A percentile compares a stretch with the other conserved stretches of the same genome.
Conservation (phyloP, 2,888 invertebrate genomes). For the Thereva unica region DNA sequence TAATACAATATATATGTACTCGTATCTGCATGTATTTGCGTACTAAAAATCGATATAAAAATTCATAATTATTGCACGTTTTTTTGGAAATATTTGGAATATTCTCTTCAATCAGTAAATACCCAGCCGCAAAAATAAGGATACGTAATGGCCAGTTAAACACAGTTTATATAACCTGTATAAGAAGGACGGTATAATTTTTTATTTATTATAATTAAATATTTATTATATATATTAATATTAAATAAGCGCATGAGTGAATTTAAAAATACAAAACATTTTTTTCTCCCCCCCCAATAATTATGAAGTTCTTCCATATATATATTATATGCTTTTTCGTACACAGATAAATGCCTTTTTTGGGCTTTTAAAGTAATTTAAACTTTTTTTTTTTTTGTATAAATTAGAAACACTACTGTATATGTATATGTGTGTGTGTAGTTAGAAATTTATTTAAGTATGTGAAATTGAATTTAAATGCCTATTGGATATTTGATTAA, state of each 20-base stretch:
- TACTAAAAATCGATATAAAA: conserved; percentile 1
- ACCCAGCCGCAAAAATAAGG: no score
- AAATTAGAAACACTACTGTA: conserved; percentile 3
- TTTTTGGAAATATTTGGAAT: conserved; percentile 3
- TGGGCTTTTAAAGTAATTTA: conserved; percentile 11
- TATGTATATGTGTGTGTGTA: conserved; percentile 34
- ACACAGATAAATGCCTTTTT: background rate
- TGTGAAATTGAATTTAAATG: conserved; percentile 14
- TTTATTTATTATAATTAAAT: no score
- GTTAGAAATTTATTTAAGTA: conserved; percentile 18
- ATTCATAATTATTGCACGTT: conserved; percentile 31
- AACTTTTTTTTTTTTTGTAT: conserved; percentile 1
- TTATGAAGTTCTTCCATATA: conserved; percentile 24
- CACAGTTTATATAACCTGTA: no score
- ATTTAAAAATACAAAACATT: conserved; percentile 10
- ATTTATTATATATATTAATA: conserved; percentile 20
- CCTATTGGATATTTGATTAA: conserved; percentile 1
- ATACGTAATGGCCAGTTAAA: no score
- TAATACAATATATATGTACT: background rate
- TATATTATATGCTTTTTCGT: conserved; percentile 19
- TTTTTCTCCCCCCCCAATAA: conserved; percentile 19
- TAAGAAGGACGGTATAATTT: no score
- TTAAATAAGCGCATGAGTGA: background rate
- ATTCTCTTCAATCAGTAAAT: conserved; percentile 6
- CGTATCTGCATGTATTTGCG: conserved; percentile 25